Evolutionary conservation across 2,113 vertebrate species (phyloP).

Genomic region (Baryphthengus martii): DNA sequence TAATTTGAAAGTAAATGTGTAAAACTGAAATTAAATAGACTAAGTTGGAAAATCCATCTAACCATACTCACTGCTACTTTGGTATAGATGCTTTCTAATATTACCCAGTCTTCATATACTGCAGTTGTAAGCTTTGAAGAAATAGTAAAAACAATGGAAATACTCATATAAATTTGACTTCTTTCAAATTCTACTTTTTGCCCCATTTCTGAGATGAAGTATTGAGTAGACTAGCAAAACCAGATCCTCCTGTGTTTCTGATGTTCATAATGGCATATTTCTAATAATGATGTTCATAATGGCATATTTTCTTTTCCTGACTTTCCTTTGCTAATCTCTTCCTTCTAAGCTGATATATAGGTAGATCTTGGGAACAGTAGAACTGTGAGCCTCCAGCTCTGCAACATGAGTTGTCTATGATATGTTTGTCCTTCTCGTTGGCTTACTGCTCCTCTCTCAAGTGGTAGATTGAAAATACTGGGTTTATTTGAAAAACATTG

Average conservation of each 20-base stretch:
- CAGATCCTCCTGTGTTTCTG: neutral
- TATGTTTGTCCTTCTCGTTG: neutral
- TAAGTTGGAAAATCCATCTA: neutral
- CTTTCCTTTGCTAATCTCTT: neutral
- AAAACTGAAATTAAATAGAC: neutral
- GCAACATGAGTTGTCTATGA: neutral
- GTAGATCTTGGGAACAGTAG: neutral
- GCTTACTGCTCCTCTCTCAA: neutral
- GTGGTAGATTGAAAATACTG: neutral
- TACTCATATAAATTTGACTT: neutral
- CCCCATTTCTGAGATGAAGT: neutral
- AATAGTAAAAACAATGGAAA: neutral
- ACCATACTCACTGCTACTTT: neutral
- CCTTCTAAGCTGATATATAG: neutral
- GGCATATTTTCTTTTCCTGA: neutral
- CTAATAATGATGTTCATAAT: neutral
- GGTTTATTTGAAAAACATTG: neutral
- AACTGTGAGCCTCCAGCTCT: neutral
- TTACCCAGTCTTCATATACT: neutral
- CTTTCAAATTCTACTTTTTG: neutral
- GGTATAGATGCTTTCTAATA: neutral
- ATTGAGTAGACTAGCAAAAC: neutral
- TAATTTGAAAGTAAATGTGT: conserved; percentile 14
- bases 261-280: neutral
- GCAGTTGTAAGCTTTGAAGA: neutral